A percentile compares a stretch with the other conserved stretches of the same genome.
Evolutionary conservation across 2,888 invertebrate species (phyloP).

Genomic region (Ectemnius continuus): DNA sequence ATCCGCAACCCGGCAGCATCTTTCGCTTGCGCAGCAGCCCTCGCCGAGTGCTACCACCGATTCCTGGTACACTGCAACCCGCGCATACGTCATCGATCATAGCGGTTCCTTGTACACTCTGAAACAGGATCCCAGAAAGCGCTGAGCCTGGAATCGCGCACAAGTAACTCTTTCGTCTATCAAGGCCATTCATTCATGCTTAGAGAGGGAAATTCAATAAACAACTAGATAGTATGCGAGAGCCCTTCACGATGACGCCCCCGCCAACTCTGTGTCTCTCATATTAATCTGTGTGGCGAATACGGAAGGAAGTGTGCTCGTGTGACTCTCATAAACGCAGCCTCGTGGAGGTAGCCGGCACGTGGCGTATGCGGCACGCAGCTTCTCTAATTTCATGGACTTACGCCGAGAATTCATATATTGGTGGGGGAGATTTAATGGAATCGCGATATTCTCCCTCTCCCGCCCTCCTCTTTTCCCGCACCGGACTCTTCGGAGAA

Average conservation of each 20-base stretch:
- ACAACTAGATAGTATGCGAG: no score
- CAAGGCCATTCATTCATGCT: no score
- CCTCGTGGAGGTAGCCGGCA: background rate
- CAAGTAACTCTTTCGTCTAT: no score
- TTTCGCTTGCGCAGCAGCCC: constrained; percentile 38
- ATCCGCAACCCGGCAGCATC: constrained; percentile 47
- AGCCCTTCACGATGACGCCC: background rate
- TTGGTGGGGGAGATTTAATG: constrained; percentile 36
- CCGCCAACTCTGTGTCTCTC: background rate
- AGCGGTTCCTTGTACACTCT: constrained; percentile 61
- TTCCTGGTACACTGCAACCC: constrained; percentile 47
- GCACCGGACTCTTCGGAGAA: background rate
- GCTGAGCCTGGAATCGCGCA: no score
- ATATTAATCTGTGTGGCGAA: background rate
- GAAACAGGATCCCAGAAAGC: constrained; percentile 49
- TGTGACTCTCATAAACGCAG: constrained; percentile 9
- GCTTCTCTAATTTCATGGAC: constrained; percentile 43
- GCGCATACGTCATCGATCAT: constrained; percentile 59
- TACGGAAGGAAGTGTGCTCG: constrained; percentile 7
- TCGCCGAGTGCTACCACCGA: constrained; percentile 22
- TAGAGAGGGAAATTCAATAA: no score
- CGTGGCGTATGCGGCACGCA: constrained; percentile 36
- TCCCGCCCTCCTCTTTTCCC: background rate
- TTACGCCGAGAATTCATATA: constrained; percentile 47
- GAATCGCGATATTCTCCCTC: constrained; percentile 37